A percentile compares a stretch with the other conserved stretches of the same genome.
phyloP scores from a whole-genome alignment of 2,113 vertebrate species.

The Oxygymnocypris stewartii region DNA sequence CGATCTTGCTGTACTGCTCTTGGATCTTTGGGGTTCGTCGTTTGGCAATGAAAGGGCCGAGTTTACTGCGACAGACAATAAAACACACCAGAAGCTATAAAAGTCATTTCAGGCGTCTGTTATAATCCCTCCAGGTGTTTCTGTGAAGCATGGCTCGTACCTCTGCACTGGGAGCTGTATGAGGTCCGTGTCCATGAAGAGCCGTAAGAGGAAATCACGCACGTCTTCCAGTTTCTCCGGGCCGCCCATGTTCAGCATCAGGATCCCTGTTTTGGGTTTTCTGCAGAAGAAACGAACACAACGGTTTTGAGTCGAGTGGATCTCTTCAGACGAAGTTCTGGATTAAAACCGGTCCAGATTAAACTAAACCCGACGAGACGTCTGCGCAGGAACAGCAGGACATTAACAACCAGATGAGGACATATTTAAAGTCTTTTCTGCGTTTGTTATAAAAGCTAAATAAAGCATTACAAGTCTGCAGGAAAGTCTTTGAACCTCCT shows the following conservation, averaged over 20 bases:
- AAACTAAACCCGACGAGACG: too few species aligned
- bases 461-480: too few species aligned
- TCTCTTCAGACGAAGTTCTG: background rate
- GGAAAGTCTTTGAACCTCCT: too few species aligned
- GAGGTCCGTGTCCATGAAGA: constrained; percentile 93
- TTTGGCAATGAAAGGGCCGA: constrained; percentile 91
- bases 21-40: constrained; percentile 93
- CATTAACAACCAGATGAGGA: too few species aligned
- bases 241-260: constrained; percentile 99
- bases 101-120: background rate
- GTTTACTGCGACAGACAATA: too few species aligned
- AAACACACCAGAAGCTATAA: background rate
- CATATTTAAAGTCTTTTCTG: too few species aligned
- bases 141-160: too few species aligned
- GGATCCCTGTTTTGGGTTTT: constrained; percentile 92
- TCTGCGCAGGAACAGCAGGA: too few species aligned
- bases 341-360: too few species aligned
- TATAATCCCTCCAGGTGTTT: background rate
- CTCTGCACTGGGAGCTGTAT: constrained; percentile 91
- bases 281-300: constrained; percentile 64
- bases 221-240: constrained; percentile 90
- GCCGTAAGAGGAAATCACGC: constrained; percentile 88
- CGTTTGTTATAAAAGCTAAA: too few species aligned
- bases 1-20: constrained; percentile 93
- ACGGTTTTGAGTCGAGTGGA: background rate